These are phyloP conservation scores for Heterocephalus glaber DNA, from an alignment of 2,113 vertebrate species.

Conservation along the genomic window DNA sequence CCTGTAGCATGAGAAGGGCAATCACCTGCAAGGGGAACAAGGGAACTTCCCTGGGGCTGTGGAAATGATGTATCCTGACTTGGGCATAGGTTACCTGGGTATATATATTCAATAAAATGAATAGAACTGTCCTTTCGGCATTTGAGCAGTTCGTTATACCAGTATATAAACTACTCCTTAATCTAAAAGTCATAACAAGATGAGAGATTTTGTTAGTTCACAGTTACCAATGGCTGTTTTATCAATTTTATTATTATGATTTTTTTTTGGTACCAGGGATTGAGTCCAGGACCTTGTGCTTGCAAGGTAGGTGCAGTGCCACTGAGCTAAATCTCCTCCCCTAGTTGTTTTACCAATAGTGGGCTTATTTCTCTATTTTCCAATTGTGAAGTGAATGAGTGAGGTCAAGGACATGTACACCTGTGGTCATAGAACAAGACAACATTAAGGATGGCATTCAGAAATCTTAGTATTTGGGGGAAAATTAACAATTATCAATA, in stretches of 20 bases:
- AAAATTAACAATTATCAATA: not conserved
- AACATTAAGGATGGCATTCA: not conserved
- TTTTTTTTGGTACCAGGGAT: too few relatives aligned
- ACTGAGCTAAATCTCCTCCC: too few relatives aligned
- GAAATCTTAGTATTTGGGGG: not conserved
- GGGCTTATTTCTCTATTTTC: not conserved
- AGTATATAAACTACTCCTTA: not conserved
- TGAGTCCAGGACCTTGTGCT: too few relatives aligned
- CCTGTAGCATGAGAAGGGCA: too few relatives aligned
- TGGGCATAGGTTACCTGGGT: not conserved
- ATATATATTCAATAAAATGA: conserved; percentile 1
- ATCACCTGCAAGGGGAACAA: not conserved
- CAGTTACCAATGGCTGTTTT: not conserved
- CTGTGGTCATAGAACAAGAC: conserved; percentile 42
- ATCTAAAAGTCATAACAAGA: not conserved
- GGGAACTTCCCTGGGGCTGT: not conserved
- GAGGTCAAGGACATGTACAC: not conserved
- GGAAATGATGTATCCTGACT: not conserved
- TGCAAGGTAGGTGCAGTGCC: too few relatives aligned
- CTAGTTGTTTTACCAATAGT: too few relatives aligned
- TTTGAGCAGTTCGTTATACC: not conserved
- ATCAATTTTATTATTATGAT: too few relatives aligned
- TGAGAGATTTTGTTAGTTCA: not conserved
- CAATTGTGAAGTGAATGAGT: not conserved
- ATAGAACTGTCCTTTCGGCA: not conserved